Conservation (phyloP, 2,113 vertebrate species). For the Urocitellus parryii region DNA sequence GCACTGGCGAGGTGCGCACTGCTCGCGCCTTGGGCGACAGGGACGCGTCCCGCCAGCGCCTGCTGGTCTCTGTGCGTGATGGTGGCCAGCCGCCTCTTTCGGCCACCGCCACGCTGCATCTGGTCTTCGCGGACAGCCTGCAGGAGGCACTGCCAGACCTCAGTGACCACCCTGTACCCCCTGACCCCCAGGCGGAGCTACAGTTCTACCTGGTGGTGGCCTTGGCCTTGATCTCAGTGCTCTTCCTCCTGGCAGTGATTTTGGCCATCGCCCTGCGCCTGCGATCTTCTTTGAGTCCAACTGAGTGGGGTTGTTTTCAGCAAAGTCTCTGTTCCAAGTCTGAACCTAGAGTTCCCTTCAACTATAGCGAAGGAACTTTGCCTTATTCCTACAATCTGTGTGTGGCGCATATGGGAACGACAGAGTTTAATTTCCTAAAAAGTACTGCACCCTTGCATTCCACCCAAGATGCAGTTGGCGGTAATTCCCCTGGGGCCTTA, state of each 20-base stretch:
- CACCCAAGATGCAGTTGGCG: slow-evolving; percentile 57
- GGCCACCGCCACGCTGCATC: slow-evolving; percentile 75
- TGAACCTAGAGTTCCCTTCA: slow-evolving; percentile 51
- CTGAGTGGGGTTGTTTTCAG: slow-evolving; percentile 68
- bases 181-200: slow-evolving; percentile 61
- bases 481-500: slow-evolving; percentile 69
- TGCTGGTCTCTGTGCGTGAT: slow-evolving; percentile 80
- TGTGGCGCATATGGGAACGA: slow-evolving; percentile 57
- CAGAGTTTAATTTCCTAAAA: slow-evolving; percentile 80
- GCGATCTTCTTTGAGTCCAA: slow-evolving; percentile 2
- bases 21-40: no score
- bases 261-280: slow-evolving; percentile 71
- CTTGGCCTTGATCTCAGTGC: slow-evolving; percentile 71
- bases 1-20: no score
- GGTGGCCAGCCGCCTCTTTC: slow-evolving; percentile 85
- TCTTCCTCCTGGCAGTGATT: slow-evolving; percentile 80
- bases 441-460: slow-evolving; percentile 55
- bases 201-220: slow-evolving; percentile 80
- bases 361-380: slow-evolving; percentile 82
- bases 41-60: no score
- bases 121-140: slow-evolving; percentile 85
- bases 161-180: accelerated
- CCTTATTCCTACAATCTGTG: slow-evolving; percentile 85
- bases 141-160: slow-evolving; percentile 76
- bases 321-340: slow-evolving; percentile 64